Evolutionary conservation across 2,797 vertebrate genomes (phyloP).

Genomic region (Pristis pectinata): DNA sequence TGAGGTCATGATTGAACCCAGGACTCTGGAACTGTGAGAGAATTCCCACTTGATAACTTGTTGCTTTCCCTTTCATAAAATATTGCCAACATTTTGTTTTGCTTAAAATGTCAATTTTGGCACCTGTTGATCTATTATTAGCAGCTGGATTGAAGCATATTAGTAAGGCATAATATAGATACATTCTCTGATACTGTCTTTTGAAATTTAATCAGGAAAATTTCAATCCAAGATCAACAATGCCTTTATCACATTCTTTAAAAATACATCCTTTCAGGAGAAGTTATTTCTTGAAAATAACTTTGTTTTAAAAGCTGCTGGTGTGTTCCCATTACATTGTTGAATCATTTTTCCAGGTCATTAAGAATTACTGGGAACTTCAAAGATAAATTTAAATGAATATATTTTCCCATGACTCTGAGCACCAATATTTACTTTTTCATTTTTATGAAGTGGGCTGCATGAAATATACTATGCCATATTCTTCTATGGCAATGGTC

Average conservation of each 20-base stretch:
- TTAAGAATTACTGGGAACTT: neutral
- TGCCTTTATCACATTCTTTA: neutral
- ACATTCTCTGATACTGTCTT: neutral
- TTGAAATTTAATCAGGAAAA: neutral
- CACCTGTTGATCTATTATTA: neutral
- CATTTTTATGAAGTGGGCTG: neutral
- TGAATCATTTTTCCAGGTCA: neutral
- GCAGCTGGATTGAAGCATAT: neutral
- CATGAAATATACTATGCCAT: neutral
- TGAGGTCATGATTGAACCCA: too few species aligned
- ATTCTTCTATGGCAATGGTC: neutral
- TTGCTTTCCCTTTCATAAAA: neutral
- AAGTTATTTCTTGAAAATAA: neutral
- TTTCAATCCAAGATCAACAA: neutral
- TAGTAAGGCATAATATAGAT: neutral
- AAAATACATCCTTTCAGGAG: neutral
- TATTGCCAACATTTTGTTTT: neutral
- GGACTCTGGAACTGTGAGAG: too few species aligned
- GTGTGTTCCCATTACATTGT: neutral
- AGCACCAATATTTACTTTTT: neutral
- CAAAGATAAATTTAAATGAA: neutral
- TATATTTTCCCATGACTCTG: neutral
- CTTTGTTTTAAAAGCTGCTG: neutral
- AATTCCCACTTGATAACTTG: neutral
- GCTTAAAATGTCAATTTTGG: neutral